Conservation (phyloP, 1,140 invertebrate species). For the Bicyclus anynana region DNA sequence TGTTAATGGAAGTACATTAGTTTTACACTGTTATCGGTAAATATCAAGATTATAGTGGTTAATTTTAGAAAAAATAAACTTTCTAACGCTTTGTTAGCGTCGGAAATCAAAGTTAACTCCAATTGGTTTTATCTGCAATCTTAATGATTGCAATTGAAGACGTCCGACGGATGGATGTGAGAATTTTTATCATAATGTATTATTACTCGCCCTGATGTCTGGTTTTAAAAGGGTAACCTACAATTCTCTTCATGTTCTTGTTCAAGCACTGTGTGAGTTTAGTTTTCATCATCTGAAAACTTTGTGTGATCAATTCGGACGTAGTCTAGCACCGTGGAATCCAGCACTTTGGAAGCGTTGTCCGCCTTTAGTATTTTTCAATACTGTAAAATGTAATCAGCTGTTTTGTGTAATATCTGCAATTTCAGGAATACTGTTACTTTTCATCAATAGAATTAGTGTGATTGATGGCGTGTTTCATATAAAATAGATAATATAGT, state of each 20-base stretch:
- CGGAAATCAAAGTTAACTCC: slow-evolving; percentile 30
- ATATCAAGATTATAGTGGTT: background rate
- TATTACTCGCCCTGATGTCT: slow-evolving; percentile 14
- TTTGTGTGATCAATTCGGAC: too few relatives aligned
- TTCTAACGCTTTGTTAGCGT: slow-evolving; percentile 16
- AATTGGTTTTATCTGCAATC: slow-evolving; percentile 31
- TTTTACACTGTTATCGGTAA: background rate
- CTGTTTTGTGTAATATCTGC: too few relatives aligned
- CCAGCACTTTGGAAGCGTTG: too few relatives aligned
- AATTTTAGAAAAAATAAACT: slow-evolving; percentile 4
- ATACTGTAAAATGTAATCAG: too few relatives aligned
- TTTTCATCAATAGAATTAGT: too few relatives aligned
- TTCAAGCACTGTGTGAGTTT: slow-evolving; percentile 13
- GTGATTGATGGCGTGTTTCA: too few relatives aligned
- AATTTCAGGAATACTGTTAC: too few relatives aligned
- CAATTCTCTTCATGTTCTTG: slow-evolving; percentile 15
- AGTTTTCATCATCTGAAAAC: too few relatives aligned
- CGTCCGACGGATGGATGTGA: slow-evolving; percentile 29
- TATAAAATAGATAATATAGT: too few relatives aligned
- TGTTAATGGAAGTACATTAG: background rate
- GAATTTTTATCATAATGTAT: slow-evolving; percentile 17
- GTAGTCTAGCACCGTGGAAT: too few relatives aligned
- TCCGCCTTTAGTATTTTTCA: too few relatives aligned
- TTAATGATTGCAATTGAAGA: slow-evolving; percentile 32
- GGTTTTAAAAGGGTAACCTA: slow-evolving; percentile 12